Base-by-base conservation (phyloP, 2,113 vertebrate species). In the Coturnix japonica region DNA sequence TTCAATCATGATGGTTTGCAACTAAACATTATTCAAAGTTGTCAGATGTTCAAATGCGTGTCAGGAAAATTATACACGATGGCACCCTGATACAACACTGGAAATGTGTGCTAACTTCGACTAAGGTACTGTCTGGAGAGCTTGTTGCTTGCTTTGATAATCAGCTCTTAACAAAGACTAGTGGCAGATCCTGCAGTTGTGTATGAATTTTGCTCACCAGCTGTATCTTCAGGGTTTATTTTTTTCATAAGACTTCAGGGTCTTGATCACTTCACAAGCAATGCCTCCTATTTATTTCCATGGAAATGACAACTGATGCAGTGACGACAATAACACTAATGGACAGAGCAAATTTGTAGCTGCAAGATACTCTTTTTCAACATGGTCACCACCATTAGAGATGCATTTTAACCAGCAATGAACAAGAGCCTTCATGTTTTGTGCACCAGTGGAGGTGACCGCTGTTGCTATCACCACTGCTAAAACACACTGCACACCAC, bases 91-190 rank as follows among this genome's bases (percentile, higher is more conserved):
- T 54, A 10, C 8, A 41, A 79, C 78, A 65, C 7, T 8, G 43
- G 33, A 59, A 80, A 33, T 10, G 3, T 25, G 3, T 79, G 5
- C 31, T 79, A 18, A 39, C 20, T 72, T 81, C 57, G 49, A 65
- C 33, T n/a, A 61, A 69, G 0, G 0, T 64, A 5, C 23, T 84
- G 2, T 22, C 28, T 17, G 28, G 37, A 14, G 65, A 61, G 22
- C 49, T 49, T 8, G 13, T 80, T 73, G 7, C 14, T 25, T 69
- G 9, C 53, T 81, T 83, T 0, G 0, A 6, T 74, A 49, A 33
- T n/a, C 70, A 67, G 16, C 39, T 61, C 30, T 73, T 49, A 73
- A 53, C 22, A 77, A 54, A 77, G 41, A 9, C 21, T 69, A 28
- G 9, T 64, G 51, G 33, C 13, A 7, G 41, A 39, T 61, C n/a